Percentiles rank a stretch among this genome's conserved stretches.
Conservation (phyloP, 2,888 invertebrate species). For the Lithosia quadra region DNA sequence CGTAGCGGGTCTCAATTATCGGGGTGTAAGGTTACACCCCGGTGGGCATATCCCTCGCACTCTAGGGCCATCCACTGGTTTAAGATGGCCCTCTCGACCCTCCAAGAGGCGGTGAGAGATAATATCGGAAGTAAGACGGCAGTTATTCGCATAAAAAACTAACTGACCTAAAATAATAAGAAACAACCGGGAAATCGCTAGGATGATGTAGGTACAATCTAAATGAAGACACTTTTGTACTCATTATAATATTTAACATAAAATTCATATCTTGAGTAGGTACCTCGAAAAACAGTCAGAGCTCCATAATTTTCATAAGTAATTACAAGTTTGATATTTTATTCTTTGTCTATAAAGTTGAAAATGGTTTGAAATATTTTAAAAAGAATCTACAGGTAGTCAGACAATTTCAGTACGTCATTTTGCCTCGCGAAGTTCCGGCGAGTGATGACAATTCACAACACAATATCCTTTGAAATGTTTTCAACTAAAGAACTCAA, state of each 20-base stretch:
- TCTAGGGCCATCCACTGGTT: too few relatives aligned
- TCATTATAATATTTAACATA: not conserved
- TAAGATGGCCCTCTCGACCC: too few relatives aligned
- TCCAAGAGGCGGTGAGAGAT: too few relatives aligned
- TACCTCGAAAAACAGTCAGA: not conserved
- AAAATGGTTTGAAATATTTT: not conserved
- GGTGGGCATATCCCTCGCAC: too few relatives aligned
- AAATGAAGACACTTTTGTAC: not conserved
- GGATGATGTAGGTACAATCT: not conserved
- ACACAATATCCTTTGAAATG: conserved; percentile 12
- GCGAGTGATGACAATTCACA: conserved; percentile 1
- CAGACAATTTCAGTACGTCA: conserved; percentile 11
- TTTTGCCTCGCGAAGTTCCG: conserved; percentile 2
- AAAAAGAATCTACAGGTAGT: conserved; percentile 3
- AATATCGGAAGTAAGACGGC: too few relatives aligned
- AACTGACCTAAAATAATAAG: too few relatives aligned
- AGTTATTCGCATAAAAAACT: too few relatives aligned
- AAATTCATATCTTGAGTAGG: not conserved
- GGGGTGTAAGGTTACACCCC: too few relatives aligned
- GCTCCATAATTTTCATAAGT: not conserved
- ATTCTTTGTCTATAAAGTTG: not conserved
- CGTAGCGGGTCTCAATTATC: too few relatives aligned
- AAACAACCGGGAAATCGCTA: too few relatives aligned
- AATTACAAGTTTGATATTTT: conserved; percentile 8
- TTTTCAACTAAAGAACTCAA: conserved; percentile 14